Percentiles rank a stretch among this genome's conserved stretches.
Conservation (phyloP, 2,113 vertebrate species). For the Nyctereutes procyonoides region DNA sequence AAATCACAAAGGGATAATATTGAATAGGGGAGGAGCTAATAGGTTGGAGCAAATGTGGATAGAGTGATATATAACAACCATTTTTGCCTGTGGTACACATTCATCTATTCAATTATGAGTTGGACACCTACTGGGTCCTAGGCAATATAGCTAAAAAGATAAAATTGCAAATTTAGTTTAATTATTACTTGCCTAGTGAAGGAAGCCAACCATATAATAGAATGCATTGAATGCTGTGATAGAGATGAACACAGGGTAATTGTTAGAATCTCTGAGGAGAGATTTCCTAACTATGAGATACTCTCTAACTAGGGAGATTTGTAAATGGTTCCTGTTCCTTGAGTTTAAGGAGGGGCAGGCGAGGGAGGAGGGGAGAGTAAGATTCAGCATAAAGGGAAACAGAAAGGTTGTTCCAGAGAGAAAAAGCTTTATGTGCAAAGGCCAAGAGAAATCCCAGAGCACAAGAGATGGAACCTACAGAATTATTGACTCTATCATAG, state of each 20-base stretch:
- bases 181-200: slow-evolving; percentile 33
- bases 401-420: background rate
- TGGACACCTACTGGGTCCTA: background rate
- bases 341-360: background rate
- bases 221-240: background rate
- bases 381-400: background rate
- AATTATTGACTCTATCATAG: background rate
- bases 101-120: background rate
- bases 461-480: background rate
- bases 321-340: background rate
- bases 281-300: background rate
- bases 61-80: background rate
- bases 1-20: background rate
- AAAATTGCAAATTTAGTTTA: background rate
- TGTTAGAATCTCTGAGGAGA: background rate
- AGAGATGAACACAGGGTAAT: background rate
- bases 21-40: background rate
- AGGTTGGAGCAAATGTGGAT: background rate
- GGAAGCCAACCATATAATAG: background rate
- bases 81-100: background rate
- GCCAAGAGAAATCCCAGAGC: background rate
- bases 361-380: background rate
- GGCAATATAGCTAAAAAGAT: background rate
- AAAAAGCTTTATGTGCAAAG: background rate
- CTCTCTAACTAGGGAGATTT: background rate